Evolutionary conservation across 2,797 vertebrate genomes (phyloP).

Genomic region (Clamator glandarius): DNA sequence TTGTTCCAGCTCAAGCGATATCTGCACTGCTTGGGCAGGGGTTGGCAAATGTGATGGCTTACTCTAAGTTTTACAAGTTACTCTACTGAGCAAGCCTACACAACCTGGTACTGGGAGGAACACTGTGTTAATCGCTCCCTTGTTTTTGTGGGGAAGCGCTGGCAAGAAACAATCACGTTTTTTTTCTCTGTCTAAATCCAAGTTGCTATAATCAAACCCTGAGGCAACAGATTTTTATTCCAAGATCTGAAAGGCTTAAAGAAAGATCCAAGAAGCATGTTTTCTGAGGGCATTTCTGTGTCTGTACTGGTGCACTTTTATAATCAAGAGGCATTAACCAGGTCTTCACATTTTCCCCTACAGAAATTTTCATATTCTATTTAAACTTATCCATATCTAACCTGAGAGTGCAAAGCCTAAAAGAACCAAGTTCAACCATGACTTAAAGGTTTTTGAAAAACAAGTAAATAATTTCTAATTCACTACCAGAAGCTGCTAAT

Average conservation of each 20-base stretch:
- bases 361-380: background rate
- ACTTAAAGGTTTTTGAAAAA: background rate
- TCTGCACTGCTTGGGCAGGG: background rate
- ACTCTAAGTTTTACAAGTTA: background rate
- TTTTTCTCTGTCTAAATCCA: background rate
- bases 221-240: background rate
- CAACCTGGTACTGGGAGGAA: background rate
- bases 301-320: background rate
- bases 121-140: rapidly evolving
- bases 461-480: background rate
- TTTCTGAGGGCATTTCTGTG: background rate
- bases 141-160: background rate
- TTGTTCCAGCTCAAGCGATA: rapidly evolving
- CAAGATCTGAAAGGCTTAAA: background rate
- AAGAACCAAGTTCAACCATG: background rate
- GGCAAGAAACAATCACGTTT: background rate
- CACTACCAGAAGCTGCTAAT: background rate
- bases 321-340: background rate
- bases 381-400: background rate
- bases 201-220: background rate
- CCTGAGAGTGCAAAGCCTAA: background rate
- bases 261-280: background rate
- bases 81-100: rapidly evolving
- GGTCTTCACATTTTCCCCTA: background rate
- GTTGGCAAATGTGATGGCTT: rapidly evolving